These are phyloP conservation scores for Cosmia trapezina DNA, from an alignment of 2,888 invertebrate species.

Conservation along the genomic window DNA sequence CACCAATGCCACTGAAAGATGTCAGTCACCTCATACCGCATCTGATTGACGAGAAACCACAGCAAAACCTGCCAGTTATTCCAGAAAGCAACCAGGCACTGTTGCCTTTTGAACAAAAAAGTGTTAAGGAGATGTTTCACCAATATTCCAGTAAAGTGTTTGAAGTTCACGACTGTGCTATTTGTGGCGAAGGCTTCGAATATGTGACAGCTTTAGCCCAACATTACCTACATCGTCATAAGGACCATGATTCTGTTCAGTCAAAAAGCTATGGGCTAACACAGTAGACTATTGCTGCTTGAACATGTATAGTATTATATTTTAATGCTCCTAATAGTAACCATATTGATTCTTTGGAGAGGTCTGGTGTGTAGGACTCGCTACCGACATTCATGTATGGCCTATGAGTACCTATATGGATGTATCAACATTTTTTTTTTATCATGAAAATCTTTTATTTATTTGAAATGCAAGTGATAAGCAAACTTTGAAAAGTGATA, in stretches of 20 bases:
- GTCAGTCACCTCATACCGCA: conserved; percentile 76
- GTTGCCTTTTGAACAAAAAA: conserved; percentile 71
- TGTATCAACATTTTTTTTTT: too few relatives aligned
- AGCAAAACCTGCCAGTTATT: conserved; percentile 62
- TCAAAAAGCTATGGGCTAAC: conserved; percentile 54
- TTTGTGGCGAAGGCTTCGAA: conserved; percentile 81
- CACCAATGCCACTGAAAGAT: conserved; percentile 72
- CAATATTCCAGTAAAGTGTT: conserved; percentile 67
- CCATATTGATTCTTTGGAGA: neutral
- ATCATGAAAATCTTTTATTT: too few relatives aligned
- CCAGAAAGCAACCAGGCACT: conserved; percentile 67
- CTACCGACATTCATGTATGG: neutral
- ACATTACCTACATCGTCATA: conserved; percentile 80
- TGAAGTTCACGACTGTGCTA: conserved; percentile 75
- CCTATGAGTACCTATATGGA: too few relatives aligned
- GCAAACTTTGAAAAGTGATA: too few relatives aligned
- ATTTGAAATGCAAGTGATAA: too few relatives aligned
- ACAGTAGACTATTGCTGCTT: conserved; percentile 25
- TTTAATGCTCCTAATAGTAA: too few relatives aligned
- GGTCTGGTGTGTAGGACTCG: neutral
- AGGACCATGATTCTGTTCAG: conserved; percentile 71
- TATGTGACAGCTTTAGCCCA: conserved; percentile 79
- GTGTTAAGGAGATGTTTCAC: conserved; percentile 73
- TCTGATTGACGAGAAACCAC: conserved; percentile 72
- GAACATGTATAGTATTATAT: neutral